Base-by-base conservation (phyloP, 2,888 invertebrate species). In the Drosophila greeni region DNA sequence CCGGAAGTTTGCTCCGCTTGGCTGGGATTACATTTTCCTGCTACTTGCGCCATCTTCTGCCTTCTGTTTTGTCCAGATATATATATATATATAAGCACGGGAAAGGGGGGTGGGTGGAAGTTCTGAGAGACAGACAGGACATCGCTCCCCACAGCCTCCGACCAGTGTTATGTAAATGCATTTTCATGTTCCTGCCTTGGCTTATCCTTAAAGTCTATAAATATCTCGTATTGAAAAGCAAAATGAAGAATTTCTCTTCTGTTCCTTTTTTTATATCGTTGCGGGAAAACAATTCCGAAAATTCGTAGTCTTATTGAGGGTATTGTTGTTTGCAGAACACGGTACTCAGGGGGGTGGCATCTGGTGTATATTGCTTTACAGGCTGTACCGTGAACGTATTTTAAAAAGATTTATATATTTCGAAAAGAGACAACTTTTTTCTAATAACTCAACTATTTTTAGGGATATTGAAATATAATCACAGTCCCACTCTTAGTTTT, bases 21-120 rank as follows among this genome's bases (percentile, higher is more conserved):
- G 78, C 76, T 82, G 80, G 77, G 81, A 80, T 81, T 81, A 81
- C 81, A 81, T 82, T 81, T 81, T 82, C 82, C 82, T 80, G 82
- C 77, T 77, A 72, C 75, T 73, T 73, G 69, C 59, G 57, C 55
- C 69, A 45, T 70, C 74, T 70, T 51, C 52, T 69, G 60, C 53
- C 64, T 55, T 52, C 54, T 58, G 57, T 53, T 33, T 45, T 45
- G 55, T 55, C 66, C 62, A 62, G 62, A 61, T 36, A 58, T 34
- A 36, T 11, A 20, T 12, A 58, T 36, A 61, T 29, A 55, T 56
- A 36, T 8, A 31, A 7, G 36, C 45, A 40, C 45, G 12, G 48
- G 14, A 11, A n/a, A 12, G 8, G 31, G 8, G 31, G 34, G 31
- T 16, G 8, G 31, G 52, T 11, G 57, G 12, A 2, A 12, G n/a